Conservation (phyloP, 1,140 invertebrate species). For the Schlechtendalia chinensis region DNA sequence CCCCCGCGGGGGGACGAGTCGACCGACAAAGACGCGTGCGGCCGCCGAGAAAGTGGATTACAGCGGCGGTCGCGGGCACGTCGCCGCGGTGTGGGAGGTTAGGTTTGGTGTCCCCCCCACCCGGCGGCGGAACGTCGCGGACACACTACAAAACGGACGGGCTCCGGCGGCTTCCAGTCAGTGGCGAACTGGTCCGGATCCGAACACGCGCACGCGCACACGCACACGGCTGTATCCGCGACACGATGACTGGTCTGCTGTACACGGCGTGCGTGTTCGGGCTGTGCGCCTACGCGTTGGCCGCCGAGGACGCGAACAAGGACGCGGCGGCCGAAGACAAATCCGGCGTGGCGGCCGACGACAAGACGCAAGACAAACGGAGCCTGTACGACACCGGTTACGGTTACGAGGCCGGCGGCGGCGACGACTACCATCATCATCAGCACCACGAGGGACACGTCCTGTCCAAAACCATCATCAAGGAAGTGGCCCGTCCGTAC, state of each 20-base stretch:
- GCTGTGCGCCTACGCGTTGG: constrained; percentile 23
- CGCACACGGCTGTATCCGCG: no score
- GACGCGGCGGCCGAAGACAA: background rate
- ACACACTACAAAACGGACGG: background rate
- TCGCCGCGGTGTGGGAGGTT: no score
- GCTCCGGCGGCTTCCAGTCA: background rate
- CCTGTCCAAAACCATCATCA: constrained; percentile 52
- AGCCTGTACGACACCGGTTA: constrained; percentile 59
- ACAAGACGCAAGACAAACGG: constrained; percentile 48
- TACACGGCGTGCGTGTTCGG: constrained; percentile 33
- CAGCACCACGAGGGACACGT: constrained; percentile 56
- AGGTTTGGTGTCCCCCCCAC: no score
- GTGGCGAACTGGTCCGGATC: background rate
- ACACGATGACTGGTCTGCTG: constrained; percentile 24
- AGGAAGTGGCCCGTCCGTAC: constrained; percentile 51
- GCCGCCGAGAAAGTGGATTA: constrained; percentile 5
- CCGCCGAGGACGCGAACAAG: background rate
- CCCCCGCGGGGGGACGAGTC: no score
- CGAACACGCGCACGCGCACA: no score
- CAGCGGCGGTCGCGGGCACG: background rate
- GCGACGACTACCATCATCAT: constrained; percentile 10
- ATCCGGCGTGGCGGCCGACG: background rate
- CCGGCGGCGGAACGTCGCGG: no score
- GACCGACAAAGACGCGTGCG: no score
- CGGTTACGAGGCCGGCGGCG: constrained; percentile 35